Evolutionary conservation across 2,888 invertebrate species (phyloP), one percentile per base, ranked within the genome.

Genomic region (Chymomyza fuscimana): DNA sequence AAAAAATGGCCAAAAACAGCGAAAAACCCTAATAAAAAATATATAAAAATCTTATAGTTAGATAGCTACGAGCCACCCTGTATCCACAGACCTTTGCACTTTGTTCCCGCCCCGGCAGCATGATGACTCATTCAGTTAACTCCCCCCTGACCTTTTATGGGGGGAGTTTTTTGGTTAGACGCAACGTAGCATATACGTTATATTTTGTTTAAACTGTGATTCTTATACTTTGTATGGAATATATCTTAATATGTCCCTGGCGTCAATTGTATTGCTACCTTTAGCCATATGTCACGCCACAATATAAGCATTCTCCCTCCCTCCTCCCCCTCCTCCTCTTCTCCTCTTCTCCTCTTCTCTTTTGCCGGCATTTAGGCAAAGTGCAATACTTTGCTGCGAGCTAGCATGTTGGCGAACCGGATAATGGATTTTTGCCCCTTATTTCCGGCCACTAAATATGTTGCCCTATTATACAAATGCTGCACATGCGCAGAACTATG

Each of bases 111-210:
- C 12, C 59, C 51, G 9, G 4, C 46, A 36, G 32, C 9, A 36
- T 46, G 40, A 46, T 46, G 40, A 46, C 40, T 46, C 40, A 46
- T 46, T 32, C 61, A 32, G 5, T 10, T 64, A 36, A 63, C 65
- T 69, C 74, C 77, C 78, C 67, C 58, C 80, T 78, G 80, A 78
- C 80, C 80, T 78, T 80, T 78, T 67, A 67, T 62, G 15, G 36
- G 56, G 67, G 67, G 12, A 12, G 40, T 70, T 67, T 32, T 32
- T 32, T 9, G 32, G 7, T 7, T 32, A 32, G 32, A 9, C 1
- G 32, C 69, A 80, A 77, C 80, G 77, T 73, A 77, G 77, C 80
- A 78, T 73, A 78, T 78, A 78, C 80, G 73, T 80, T 74, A 67
- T 46, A 46, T 46, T 46, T 46, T 46, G 40, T 46, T 32, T 32